Evolutionary conservation across 2,797 vertebrate genomes (phyloP).

Genomic region (Falco peregrinus): DNA sequence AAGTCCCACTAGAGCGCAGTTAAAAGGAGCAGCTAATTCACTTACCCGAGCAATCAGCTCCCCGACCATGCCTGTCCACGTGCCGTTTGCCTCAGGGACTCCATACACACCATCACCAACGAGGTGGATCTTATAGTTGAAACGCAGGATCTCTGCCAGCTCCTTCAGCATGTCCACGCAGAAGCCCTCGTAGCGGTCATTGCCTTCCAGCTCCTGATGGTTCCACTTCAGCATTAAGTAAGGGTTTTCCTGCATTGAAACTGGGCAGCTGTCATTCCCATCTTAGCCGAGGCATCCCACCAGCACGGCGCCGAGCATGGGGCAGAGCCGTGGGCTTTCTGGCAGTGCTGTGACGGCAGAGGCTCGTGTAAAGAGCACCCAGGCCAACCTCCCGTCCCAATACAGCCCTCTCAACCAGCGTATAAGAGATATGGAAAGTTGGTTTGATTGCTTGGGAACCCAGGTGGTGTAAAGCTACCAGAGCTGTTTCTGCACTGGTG

Average conservation of each 20-base stretch:
- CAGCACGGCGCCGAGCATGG: background rate
- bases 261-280: slow-evolving; percentile 84
- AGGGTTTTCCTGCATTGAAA: slow-evolving; percentile 94
- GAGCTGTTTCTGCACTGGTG: background rate
- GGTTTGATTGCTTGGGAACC: background rate
- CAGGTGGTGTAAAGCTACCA: background rate
- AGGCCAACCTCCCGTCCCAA: fast-evolving
- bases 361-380: background rate
- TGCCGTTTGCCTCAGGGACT: slow-evolving; percentile 91
- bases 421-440: background rate
- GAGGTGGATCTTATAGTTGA: slow-evolving; percentile 95
- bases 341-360: background rate
- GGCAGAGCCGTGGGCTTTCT: background rate
- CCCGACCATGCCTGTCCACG: slow-evolving; percentile 97
- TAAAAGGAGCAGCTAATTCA: background rate
- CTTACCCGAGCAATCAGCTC: slow-evolving; percentile 96
- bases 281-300: slow-evolving; percentile 67
- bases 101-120: slow-evolving; percentile 93
- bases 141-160: slow-evolving; percentile 92
- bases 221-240: slow-evolving; percentile 96
- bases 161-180: slow-evolving; percentile 98
- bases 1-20: background rate
- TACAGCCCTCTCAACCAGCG: background rate
- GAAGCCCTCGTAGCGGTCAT: slow-evolving; percentile 95
- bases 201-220: slow-evolving; percentile 92